phyloP scores from a whole-genome alignment of 2,113 vertebrate genomes.

The Columbina picui region DNA sequence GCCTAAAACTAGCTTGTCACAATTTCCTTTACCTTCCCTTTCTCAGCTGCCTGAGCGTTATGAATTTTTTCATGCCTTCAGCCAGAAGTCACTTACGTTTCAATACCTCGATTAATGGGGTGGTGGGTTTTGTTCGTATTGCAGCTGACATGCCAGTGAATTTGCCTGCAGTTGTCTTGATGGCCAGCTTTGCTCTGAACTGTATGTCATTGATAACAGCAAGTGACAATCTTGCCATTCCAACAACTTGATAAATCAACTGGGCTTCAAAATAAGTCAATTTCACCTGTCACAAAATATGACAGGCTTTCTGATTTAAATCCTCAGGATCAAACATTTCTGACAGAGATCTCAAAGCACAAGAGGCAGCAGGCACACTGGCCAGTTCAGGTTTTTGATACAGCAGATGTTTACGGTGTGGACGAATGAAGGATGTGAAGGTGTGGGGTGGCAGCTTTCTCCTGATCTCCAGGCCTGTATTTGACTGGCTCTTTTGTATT shows the following conservation, averaged over 20 bases:
- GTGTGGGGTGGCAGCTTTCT: not conserved
- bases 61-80: not conserved
- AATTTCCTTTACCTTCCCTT: not conserved
- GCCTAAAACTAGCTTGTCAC: not conserved
- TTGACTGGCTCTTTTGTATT: not conserved
- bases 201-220: slow-evolving; percentile 2
- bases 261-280: slow-evolving; percentile 32
- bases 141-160: not conserved
- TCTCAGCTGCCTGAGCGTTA: not conserved
- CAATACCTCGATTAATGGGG: not conserved
- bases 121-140: not conserved
- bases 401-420: not conserved
- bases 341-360: slow-evolving; percentile 45
- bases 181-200: slow-evolving; percentile 13
- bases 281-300: slow-evolving; percentile 6
- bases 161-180: slow-evolving; percentile 30
- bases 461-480: not conserved
- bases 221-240: slow-evolving; percentile 50
- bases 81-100: not conserved
- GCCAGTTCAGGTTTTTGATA: not conserved
- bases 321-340: not conserved
- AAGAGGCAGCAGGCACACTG: rapidly evolving
- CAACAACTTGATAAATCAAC: slow-evolving; percentile 41
- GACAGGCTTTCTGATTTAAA: slow-evolving; percentile 28
- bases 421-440: not conserved